Evolutionary conservation across 1,140 invertebrate genomes (phyloP).

Genomic region (Trichonephila clavata): DNA sequence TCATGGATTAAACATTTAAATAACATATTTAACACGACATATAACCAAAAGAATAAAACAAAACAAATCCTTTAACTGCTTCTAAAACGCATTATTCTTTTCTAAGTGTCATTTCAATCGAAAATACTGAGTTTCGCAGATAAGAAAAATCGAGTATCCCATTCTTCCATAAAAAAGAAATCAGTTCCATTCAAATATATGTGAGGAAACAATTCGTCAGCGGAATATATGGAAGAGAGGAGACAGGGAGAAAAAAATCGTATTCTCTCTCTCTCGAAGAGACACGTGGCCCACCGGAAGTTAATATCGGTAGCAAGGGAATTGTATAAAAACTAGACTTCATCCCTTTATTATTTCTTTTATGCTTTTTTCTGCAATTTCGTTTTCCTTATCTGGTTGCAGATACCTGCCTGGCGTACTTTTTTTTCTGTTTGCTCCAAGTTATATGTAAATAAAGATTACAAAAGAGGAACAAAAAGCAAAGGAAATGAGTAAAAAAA

Average conservation of each 20-base stretch:
- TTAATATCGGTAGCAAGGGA: constrained; percentile 59
- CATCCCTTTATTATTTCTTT: neutral
- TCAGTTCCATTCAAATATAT: neutral
- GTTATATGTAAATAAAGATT: constrained; percentile 68
- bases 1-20: too few relatives aligned
- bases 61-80: too few relatives aligned
- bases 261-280: neutral
- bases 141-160: too few relatives aligned
- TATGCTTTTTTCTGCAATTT: neutral
- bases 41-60: too few relatives aligned
- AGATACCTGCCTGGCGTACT: neutral
- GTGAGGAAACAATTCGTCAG: neutral
- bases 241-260: neutral
- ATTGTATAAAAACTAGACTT: constrained; percentile 9
- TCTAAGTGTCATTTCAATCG: too few relatives aligned
- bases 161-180: neutral
- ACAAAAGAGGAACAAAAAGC: neutral
- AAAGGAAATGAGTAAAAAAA: constrained; percentile 49
- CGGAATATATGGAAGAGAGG: neutral
- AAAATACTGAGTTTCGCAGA: too few relatives aligned
- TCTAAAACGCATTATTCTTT: too few relatives aligned
- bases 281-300: constrained; percentile 49
- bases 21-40: too few relatives aligned
- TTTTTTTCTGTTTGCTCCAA: constrained; percentile 36
- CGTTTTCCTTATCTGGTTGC: neutral